These are phyloP conservation scores for Acrocephalus scirpaceus DNA, from an alignment of 2,797 vertebrate species.

Conservation along the genomic window DNA sequence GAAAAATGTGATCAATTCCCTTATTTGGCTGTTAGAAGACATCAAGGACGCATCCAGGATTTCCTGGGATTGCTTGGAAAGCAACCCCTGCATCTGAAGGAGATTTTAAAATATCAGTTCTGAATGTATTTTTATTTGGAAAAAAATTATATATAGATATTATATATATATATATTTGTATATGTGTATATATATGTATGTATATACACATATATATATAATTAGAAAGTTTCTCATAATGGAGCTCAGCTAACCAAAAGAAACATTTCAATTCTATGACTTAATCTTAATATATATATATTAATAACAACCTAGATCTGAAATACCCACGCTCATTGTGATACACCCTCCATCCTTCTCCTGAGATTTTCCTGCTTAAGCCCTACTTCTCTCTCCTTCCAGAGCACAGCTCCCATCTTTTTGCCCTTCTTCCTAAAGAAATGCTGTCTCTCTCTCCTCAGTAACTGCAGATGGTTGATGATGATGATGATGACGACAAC, in stretches of 20 bases:
- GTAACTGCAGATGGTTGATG: fast-evolving
- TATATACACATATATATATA: no score
- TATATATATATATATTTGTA: background rate
- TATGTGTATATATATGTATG: background rate
- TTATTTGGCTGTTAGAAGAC: background rate
- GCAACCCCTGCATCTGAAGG: background rate
- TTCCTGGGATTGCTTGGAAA: background rate
- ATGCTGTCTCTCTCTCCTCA: background rate
- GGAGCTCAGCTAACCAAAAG: background rate
- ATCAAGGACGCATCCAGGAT: background rate
- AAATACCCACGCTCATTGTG: background rate
- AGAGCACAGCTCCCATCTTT: background rate
- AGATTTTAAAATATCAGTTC: background rate
- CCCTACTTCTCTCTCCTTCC: background rate
- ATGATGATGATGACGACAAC: background rate
- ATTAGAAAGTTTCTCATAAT: background rate
- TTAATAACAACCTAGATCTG: background rate
- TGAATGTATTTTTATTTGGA: background rate
- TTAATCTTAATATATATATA: background rate
- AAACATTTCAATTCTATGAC: background rate
- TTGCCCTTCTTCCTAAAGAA: background rate
- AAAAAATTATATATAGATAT: background rate
- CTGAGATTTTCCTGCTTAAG: background rate
- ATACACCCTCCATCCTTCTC: background rate
- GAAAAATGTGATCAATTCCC: background rate